These are phyloP conservation scores for Harmothoe impar DNA, from an alignment of 2,888 invertebrate genomes.

Conservation along the genomic window DNA sequence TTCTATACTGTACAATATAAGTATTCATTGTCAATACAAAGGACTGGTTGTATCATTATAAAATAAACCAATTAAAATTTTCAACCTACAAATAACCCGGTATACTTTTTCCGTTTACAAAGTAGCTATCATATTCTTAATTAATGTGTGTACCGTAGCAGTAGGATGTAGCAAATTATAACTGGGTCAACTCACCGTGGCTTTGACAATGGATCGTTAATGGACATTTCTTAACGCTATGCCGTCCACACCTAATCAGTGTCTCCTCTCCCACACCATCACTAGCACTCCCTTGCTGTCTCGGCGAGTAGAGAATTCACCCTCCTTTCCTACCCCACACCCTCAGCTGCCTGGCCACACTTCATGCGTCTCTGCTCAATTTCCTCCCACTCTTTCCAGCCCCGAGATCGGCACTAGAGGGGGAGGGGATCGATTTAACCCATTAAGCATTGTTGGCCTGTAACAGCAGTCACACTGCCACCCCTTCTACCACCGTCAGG, in stretches of 20 bases:
- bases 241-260: neutral
- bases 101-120: too few relatives aligned
- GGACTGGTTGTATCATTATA: too few relatives aligned
- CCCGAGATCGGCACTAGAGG: neutral
- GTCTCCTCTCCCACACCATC: neutral
- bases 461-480: neutral
- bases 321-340: too few relatives aligned
- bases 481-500: too few relatives aligned
- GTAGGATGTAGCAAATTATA: neutral
- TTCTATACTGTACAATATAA: too few relatives aligned
- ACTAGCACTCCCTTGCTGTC: neutral
- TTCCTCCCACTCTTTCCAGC: neutral
- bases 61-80: too few relatives aligned
- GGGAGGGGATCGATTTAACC: neutral
- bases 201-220: neutral
- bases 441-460: constrained; percentile 31
- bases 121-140: too few relatives aligned
- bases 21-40: too few relatives aligned
- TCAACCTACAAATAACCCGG: too few relatives aligned
- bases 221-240: neutral
- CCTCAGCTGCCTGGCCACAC: too few relatives aligned
- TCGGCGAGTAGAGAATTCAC: neutral
- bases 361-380: too few relatives aligned
- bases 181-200: neutral
- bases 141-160: too few relatives aligned